Percentiles rank a stretch among this genome's conserved stretches.
Conservation (phyloP, 2,113 vertebrate species). For the Chionodraco myersi region DNA sequence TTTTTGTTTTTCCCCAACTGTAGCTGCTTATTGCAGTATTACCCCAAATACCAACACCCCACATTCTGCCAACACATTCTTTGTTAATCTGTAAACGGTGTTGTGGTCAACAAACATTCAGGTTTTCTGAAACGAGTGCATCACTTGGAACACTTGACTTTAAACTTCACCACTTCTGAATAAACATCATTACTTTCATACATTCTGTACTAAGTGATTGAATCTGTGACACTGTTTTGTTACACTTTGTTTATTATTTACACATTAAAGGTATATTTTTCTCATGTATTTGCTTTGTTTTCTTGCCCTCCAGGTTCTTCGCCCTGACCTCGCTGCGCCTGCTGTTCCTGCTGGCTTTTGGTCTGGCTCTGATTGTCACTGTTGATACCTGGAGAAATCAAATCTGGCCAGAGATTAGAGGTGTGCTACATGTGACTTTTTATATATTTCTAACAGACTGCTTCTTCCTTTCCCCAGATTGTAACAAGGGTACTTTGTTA, state of each 20-base stretch:
- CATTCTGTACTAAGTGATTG: no score
- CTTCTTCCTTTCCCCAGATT: constrained; percentile 2
- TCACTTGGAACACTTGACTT: background rate
- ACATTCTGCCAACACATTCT: constrained; percentile 48
- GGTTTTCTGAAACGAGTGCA: constrained; percentile 47
- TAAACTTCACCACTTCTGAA: no score
- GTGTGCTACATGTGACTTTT: constrained; percentile 69
- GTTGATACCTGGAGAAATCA: constrained; percentile 92
- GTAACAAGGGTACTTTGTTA: constrained; percentile 9
- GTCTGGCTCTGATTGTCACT: constrained; percentile 86
- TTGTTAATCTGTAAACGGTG: constrained; percentile 64
- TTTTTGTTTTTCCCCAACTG: background rate
- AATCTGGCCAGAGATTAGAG: constrained; percentile 92
- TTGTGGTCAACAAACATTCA: constrained; percentile 25
- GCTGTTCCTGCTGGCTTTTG: constrained; percentile 89
- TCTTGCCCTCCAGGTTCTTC: constrained; percentile 86
- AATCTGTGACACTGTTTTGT: no score
- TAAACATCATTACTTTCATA: no score
- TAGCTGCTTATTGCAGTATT: constrained; percentile 15
- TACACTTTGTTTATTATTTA: no score
- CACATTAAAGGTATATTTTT: no score
- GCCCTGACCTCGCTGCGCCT: constrained; percentile 92
- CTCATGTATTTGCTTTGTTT: constrained; percentile 12
- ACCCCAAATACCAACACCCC: constrained; percentile 28
- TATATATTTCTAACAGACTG: background rate